phyloP scores from a whole-genome alignment of 1,140 invertebrate species.

The Pseudomyrmex cubaensis region DNA sequence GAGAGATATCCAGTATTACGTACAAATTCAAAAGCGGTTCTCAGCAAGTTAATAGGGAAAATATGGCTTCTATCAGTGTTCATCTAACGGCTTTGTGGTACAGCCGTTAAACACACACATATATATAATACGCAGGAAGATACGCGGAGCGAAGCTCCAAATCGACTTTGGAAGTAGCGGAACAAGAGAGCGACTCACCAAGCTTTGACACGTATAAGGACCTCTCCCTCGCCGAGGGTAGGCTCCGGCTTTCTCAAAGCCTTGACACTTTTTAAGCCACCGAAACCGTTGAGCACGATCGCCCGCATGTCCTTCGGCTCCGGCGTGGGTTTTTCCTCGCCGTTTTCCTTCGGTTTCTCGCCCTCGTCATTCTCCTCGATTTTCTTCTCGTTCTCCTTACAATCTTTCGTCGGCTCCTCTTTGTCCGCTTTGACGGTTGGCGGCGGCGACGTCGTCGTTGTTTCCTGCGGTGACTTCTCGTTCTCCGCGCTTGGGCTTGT shows the following conservation, averaged over 20 bases:
- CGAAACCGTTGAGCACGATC: conserved; percentile 93
- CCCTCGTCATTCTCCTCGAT: conserved; percentile 85
- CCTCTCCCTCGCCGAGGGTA: conserved; percentile 90
- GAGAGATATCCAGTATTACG: background rate
- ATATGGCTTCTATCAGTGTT: conserved; percentile 40
- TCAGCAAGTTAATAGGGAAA: conserved; percentile 19
- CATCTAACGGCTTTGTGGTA: conserved; percentile 11
- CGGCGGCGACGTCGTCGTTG: conserved; percentile 71
- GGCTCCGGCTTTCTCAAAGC: conserved; percentile 92
- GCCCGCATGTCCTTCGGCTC: conserved; percentile 93
- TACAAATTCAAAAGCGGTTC: background rate
- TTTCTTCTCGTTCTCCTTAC: conserved; percentile 85
- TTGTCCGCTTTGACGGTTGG: conserved; percentile 71
- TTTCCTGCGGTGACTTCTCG: conserved; percentile 79
- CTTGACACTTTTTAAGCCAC: conserved; percentile 93
- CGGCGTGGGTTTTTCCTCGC: conserved; percentile 86
- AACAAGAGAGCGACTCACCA: conserved; percentile 88
- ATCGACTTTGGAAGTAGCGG: background rate
- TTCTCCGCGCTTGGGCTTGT: conserved; percentile 77
- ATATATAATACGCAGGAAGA: conserved; percentile 1
- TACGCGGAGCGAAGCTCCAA: background rate
- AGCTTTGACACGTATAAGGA: conserved; percentile 93
- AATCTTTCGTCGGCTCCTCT: conserved; percentile 73
- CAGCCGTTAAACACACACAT: conserved; percentile 2
- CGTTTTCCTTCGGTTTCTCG: conserved; percentile 84